Evolutionary conservation across 1,140 invertebrate genomes (phyloP), one percentile per base, ranked within the genome.

Genomic region (Heliconius nattereri): DNA sequence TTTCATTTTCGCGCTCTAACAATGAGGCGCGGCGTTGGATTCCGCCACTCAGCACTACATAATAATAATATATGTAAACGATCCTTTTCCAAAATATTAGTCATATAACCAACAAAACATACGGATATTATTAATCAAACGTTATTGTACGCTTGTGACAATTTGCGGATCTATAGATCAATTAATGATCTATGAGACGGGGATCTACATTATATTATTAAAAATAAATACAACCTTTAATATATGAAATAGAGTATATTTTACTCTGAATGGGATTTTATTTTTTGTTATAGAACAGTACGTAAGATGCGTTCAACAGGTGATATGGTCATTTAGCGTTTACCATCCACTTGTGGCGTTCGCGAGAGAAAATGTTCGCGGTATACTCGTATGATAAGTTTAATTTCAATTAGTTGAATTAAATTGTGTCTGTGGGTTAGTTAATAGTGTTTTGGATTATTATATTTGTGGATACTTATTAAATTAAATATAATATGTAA

Each of bases 321-420:
- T 89, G 86, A 85, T 86, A 85, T 90, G 87, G 87, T 88, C 89
- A 90, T 86, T 91, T 87, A 86, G 81, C 79, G 87, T 87, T 81
- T 83, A 86, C 84, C 87, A 82, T 87, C 87, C 86, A 86, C 83
- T 84, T 86, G 87, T 82, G 85, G 73, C 85, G 87, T 87, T 85
- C 86, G 86, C 88, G 84, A 85, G 81, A 85, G 83, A 83, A 81
- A 84, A 82, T 72, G 79, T 80, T 83, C 81, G 81, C 85, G 83
- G 87, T 85, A 83, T 83, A 45, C 13, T 45, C 13, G 13, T 16
- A 81, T 83, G 52, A 86, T 86, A 71, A 73, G 66, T 82, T 37
- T 45, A 75, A 73, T 77, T 29, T 73, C 23, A 29, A 66, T 66
- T 66, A 66, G 26, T 29, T 66, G 16, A 66, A 23, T 66, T 66